Base-by-base conservation (phyloP, 2,113 vertebrate genomes). In the Pollimyrus isidori region DNA sequence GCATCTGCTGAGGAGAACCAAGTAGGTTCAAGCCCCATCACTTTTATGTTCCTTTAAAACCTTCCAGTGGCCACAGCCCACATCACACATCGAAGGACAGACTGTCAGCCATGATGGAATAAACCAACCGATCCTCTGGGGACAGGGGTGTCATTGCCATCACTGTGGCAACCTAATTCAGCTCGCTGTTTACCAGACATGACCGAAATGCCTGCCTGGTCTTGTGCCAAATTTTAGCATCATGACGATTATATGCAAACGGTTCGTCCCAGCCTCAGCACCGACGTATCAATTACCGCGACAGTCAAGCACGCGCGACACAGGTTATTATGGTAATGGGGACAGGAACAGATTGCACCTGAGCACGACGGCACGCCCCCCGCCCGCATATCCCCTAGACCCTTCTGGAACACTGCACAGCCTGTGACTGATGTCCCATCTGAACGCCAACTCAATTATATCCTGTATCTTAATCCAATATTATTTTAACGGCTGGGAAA, bases 181-280 rank as follows among this genome's bases (percentile, higher is more conserved):
- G 95, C 95, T 93, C 94, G 95, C 95, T 92, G 94, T 94, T 95
- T 95, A 94, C 94, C 95, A 94, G 93, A 92, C 92, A 92, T 94
- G 94, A 95, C 94, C 94, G 91, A 94, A 95, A 95, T 91, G 91
- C 90, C 93, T 93, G 95, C 95, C 93, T 92, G 93, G 53, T 93
- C 94, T 94, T 95, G 94, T 94, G 94, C 95, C 93, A 95, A 93
- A 89, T 90, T 92, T 93, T 93, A 95, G 96, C 95, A 96, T 94
- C 93, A 94, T 94, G 94, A 92, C 93, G 91, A 95, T 95, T 95
- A 95, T 95, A 96, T 96, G 95, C 94, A 96, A 95, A 96, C 95
- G 92, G 92, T 92, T 95, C 93, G 92, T 92, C 93, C 94, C 92
- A 93, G 94, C 92, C 93, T 92, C 93, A 48, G 85, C 17, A 91